Base-by-base conservation (phyloP, 2,113 vertebrate genomes). In the Hippocampus zosterae region DNA sequence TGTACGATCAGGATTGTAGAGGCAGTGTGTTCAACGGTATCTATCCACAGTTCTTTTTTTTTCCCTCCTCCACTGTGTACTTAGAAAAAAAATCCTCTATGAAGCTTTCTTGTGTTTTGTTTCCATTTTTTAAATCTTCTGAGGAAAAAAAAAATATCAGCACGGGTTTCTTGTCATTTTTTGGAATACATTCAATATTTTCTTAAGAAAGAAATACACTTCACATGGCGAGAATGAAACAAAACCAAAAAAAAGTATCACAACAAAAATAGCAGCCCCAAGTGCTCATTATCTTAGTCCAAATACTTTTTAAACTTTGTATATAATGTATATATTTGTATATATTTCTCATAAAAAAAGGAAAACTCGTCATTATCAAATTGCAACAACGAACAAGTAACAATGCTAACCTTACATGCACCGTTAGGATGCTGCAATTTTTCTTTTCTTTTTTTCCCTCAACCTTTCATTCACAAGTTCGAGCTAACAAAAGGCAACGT, bases 221-320 rank as follows among this genome's bases (percentile, higher is more conserved):
- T 92, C 91, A 92, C 90, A 91, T 90, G 89, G 89, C 88, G 79
- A 89, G 90, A 91, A 90, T 89, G 83, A 90, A 88, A 90, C 81
- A 85, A 73, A 52, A 77, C 84, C 87, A 82, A 85, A 85, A 81
- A 85, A 73, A 53, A 76, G 52, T 55, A 55, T 55, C 52, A 79
- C 87, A 88, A 86, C 78, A 88, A 88, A 89, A 90, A 88, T 91
- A 92, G 91, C 92, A 92, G 92, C 91, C 91, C 89, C 91, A 92
- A 92, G 90, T 93, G 90, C 92, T 92, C 86, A 84, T 91, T 76
- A 85, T 90, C 90, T 88, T 91, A 91, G 90, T 91, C 89, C 87
- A 91, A 92, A 93, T 92, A 92, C 91, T 93, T 93, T 91, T 91
- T 89, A 88, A 88, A 92, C 89, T 90, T 90, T 93, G 89, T 91